Evolutionary conservation across 2,113 vertebrate species (phyloP), one percentile per base, ranked within the genome.

Genomic region (Prunella fulvescens): DNA sequence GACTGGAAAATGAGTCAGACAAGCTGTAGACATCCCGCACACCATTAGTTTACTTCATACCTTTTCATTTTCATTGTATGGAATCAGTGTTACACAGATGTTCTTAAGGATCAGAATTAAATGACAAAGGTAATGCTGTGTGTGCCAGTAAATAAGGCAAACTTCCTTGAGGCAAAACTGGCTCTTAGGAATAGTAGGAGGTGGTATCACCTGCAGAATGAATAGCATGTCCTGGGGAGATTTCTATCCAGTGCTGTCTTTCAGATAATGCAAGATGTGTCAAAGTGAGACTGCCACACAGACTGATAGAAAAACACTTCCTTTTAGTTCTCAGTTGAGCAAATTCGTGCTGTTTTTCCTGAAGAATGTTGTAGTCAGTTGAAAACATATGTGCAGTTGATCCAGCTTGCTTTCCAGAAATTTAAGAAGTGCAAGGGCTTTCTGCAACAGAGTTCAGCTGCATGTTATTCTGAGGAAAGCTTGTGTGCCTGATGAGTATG

Each of bases 401-500:
- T 85, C 40, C 86, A 95, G 81, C 92, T 95, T 96, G 83, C 93
- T 97, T 97, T 97, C 81, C 70, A 86, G 94, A 94, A 80, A 88
- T 88, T 66, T 88, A 33, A 81, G 48, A 76, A 81, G 73, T 56
- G 81, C 65, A 90, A 86, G n/a, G 77, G 58, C 87, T 91, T 94
- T 94, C 73, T 80, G 35, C 23, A 72, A 54, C 61, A 89, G 95
- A 91, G 87, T 90, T 95, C 76, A 95, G 69, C 83, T 96, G 62
- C 91, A 33, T 92, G 93, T 91, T 93, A 48, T 94, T 95, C 70
- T 71, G 87, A 96, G 96, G 95, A 94, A 95, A 94, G 86, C 80
- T 96, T 96, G 85, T 95, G 89, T 96, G 96, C 95, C 96, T 97
- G 95, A 81, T 95, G 77, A 79, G 84, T 94, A 62, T 95, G 88